Evolutionary conservation across 30 jellyfish, hydroid and myxozoan genomes (phyloP).

Genomic region (Hydractinia echinata): DNA sequence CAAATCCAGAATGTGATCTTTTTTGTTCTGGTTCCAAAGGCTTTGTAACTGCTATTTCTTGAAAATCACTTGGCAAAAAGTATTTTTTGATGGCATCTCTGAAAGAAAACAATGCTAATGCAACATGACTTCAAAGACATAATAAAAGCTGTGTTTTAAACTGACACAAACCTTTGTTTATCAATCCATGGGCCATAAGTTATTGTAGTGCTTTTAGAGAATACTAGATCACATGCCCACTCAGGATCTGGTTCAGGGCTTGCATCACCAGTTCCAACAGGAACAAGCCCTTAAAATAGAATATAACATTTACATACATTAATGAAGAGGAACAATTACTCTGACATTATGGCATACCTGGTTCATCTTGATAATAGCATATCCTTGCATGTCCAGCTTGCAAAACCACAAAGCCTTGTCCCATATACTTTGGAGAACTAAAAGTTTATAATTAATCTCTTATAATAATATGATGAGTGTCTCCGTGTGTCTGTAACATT

Average conservation of each 20-base stretch:
- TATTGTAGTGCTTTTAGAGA: conserved; percentile 67
- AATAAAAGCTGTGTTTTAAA: neutral
- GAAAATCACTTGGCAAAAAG: conserved; percentile 78
- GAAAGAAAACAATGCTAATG: neutral
- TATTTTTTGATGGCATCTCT: conserved; percentile 75
- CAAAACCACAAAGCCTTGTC: conserved; percentile 81
- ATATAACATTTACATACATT: neutral
- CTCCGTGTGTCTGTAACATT: neutral
- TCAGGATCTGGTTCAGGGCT: conserved; percentile 84
- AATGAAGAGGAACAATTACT: neutral
- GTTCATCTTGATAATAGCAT: conserved; percentile 70
- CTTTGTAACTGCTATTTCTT: conserved; percentile 73
- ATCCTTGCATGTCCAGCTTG: conserved; percentile 80
- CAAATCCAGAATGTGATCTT: conserved; percentile 89
- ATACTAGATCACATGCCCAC: conserved; percentile 67
- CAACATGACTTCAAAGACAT: neutral
- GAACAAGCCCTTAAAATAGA: conserved; percentile 61
- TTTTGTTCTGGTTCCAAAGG: conserved; percentile 77
- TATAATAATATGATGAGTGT: neutral
- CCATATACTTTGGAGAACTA: conserved; percentile 95
- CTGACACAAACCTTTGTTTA: conserved; percentile 62
- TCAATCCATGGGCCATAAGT: conserved; percentile 98
- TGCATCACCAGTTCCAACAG: conserved; percentile 54
- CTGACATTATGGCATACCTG: conserved; percentile 44
- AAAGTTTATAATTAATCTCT: neutral